Percentiles rank a stretch among this genome's conserved stretches.
These are phyloP conservation scores for Megathymus violae DNA, from an alignment of 1,140 invertebrate species.

Conservation along the genomic window DNA sequence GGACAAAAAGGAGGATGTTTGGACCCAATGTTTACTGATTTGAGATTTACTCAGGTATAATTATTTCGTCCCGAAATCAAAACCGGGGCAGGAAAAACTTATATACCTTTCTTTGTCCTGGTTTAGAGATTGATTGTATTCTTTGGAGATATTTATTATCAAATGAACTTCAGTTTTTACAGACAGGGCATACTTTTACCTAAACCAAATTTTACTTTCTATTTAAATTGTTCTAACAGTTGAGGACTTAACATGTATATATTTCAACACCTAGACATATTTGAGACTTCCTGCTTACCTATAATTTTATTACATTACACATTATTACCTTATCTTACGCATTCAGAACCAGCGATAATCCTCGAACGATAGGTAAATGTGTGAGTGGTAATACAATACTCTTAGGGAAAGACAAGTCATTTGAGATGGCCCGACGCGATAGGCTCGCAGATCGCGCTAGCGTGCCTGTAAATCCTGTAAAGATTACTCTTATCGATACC, in stretches of 20 bases:
- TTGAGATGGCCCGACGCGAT: slow-evolving; percentile 20
- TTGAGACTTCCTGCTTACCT: too few species aligned
- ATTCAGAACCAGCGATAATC: too few species aligned
- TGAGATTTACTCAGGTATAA: slow-evolving; percentile 4
- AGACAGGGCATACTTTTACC: too few species aligned
- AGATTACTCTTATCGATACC: slow-evolving; percentile 35
- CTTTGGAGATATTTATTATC: neutral
- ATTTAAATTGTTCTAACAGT: too few species aligned
- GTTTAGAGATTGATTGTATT: neutral
- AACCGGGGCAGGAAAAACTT: neutral
- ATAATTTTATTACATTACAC: too few species aligned
- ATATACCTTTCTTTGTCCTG: neutral
- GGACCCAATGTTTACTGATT: slow-evolving; percentile 12
- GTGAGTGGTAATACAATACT: slow-evolving; percentile 18
- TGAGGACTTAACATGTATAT: too few species aligned
- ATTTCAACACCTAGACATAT: too few species aligned
- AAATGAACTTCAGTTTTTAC: too few species aligned
- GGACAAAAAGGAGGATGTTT: slow-evolving; percentile 15
- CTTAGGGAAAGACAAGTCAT: slow-evolving; percentile 26
- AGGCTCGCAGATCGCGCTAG: slow-evolving; percentile 26
- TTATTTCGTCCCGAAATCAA: slow-evolving; percentile 17
- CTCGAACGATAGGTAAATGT: too few species aligned
- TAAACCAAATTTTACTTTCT: too few species aligned
- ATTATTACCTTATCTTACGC: too few species aligned
- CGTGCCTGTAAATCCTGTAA: slow-evolving; percentile 33